phyloP scores from a whole-genome alignment of 2,797 vertebrate species.

The Smutsia gigantea region DNA sequence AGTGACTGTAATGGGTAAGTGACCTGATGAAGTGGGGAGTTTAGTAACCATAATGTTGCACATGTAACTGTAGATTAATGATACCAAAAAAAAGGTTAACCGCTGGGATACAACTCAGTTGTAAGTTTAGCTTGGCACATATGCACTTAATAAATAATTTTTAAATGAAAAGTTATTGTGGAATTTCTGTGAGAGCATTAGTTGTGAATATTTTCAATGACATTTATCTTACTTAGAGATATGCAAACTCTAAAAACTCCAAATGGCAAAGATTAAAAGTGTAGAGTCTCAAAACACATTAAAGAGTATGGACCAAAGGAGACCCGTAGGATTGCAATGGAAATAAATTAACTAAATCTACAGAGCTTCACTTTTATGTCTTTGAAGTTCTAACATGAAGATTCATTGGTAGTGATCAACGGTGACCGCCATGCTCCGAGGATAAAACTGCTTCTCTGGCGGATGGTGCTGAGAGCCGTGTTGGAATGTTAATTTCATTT shows the following conservation, averaged over 20 bases:
- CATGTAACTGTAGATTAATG: too few relatives aligned
- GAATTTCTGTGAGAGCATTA: conserved; percentile 32
- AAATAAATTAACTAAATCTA: conserved; percentile 74
- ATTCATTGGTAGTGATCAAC: conserved; percentile 60
- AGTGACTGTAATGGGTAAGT: too few relatives aligned
- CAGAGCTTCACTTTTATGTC: conserved; percentile 62
- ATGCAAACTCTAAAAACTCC: conserved; percentile 31
- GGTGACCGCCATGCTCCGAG: conserved; percentile 56
- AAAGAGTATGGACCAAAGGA: conserved; percentile 51
- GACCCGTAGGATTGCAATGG: conserved; percentile 10
- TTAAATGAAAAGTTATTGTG: neutral
- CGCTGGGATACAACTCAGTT: neutral
- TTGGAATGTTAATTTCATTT: conserved; percentile 76
- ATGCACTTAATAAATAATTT: conserved; percentile 42
- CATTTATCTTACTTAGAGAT: conserved; percentile 68
- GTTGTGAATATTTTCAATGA: conserved; percentile 59
- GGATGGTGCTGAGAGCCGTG: conserved; percentile 23
- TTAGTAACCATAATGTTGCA: too few relatives aligned
- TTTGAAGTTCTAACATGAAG: conserved; percentile 71
- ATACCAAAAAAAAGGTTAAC: neutral
- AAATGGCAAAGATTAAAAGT: conserved; percentile 67
- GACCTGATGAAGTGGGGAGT: too few relatives aligned
- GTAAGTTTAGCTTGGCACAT: conserved; percentile 35
- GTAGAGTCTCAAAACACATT: conserved; percentile 49
- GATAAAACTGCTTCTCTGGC: conserved; percentile 54